Evolutionary conservation across 2,888 invertebrate genomes (phyloP).

Genomic region (Nymphalis c-album): DNA sequence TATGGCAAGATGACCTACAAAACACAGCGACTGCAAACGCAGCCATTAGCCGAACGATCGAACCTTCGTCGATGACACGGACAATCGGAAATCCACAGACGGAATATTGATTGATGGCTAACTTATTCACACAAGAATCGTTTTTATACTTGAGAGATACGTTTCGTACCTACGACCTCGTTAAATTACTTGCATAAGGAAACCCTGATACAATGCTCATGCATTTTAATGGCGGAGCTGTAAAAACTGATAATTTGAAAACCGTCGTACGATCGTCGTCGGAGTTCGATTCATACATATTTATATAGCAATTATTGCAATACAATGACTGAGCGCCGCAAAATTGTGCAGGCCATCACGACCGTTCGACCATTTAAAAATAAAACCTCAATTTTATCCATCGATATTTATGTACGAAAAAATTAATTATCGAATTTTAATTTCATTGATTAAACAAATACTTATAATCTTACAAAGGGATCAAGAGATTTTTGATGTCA

Average conservation of each 20-base stretch:
- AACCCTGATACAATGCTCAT: constrained; percentile 46
- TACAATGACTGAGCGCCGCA: constrained; percentile 72
- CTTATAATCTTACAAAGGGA: not conserved
- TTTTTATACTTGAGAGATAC: constrained; percentile 24
- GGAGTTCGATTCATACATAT: constrained; percentile 72
- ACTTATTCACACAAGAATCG: constrained; percentile 27
- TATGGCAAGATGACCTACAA: constrained; percentile 15
- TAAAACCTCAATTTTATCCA: constrained; percentile 26
- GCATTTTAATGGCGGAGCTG: constrained; percentile 66
- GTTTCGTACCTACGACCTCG: constrained; percentile 28
- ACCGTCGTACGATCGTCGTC: constrained; percentile 61
- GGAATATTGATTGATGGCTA: constrained; percentile 19
- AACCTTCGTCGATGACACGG: not conserved
- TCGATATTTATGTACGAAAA: not conserved
- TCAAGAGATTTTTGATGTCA: not conserved
- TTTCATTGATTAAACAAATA: not conserved
- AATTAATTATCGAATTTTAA: not conserved
- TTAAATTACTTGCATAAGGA: constrained; percentile 33
- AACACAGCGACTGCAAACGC: not conserved
- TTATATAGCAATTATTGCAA: constrained; percentile 72
- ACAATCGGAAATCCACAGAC: constrained; percentile 6
- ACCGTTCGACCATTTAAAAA: constrained; percentile 29
- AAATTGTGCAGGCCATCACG: constrained; percentile 52
- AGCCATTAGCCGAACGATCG: not conserved
- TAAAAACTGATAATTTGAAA: constrained; percentile 72